Conservation (phyloP, 2,113 vertebrate genomes). For the Turnix velox region DNA sequence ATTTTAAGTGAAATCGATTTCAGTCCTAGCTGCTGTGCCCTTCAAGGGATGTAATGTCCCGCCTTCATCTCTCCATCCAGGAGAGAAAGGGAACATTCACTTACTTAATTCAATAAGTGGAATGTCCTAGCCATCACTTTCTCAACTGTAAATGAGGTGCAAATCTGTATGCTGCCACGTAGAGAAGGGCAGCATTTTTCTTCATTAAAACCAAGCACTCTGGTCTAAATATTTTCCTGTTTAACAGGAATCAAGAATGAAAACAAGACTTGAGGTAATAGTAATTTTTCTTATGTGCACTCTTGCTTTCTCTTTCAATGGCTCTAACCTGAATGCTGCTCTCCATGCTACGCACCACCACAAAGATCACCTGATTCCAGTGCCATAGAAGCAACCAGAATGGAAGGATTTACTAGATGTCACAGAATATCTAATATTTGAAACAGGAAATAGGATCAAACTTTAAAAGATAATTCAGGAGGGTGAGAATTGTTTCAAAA, state of each 20-base stretch:
- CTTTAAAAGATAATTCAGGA: neutral
- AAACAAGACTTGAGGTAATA: neutral
- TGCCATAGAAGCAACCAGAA: fast-evolving
- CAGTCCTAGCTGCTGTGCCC: neutral
- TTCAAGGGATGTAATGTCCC: neutral
- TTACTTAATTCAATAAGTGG: neutral
- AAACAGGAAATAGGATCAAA: fast-evolving
- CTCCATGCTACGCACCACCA: neutral
- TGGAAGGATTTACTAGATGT: neutral
- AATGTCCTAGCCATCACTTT: neutral
- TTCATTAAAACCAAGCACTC: neutral
- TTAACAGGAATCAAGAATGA: neutral
- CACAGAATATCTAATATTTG: neutral
- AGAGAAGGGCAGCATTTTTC: neutral
- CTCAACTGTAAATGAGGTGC: neutral
- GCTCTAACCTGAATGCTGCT: neutral
- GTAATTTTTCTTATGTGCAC: neutral
- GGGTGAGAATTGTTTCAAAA: neutral
- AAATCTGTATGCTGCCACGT: neutral
- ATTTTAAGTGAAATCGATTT: neutral
- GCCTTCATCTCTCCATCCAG: neutral
- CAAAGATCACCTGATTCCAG: neutral
- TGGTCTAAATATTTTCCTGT: neutral
- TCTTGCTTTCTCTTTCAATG: neutral
- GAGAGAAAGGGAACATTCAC: neutral